Evolutionary conservation across 1,140 invertebrate species (phyloP).

Genomic region (Atopsyche davidsoni): DNA sequence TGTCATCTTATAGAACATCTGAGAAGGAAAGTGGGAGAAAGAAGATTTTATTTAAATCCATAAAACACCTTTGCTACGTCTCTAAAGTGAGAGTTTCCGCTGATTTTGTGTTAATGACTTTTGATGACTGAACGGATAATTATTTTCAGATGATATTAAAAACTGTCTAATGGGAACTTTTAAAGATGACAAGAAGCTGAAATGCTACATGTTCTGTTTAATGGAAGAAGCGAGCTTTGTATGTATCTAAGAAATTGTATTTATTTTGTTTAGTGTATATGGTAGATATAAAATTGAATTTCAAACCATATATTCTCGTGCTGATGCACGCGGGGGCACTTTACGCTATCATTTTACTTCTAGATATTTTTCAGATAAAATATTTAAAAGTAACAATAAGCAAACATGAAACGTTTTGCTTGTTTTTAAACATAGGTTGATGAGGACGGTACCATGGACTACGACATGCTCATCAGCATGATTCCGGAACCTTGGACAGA

Average conservation of each 20-base stretch:
- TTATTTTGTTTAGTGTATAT: too few relatives aligned
- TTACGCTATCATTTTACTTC: too few relatives aligned
- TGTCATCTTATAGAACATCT: slow-evolving; percentile 27
- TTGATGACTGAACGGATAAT: slow-evolving; percentile 36
- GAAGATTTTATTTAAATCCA: too few relatives aligned
- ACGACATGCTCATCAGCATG: slow-evolving; percentile 45
- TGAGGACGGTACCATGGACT: slow-evolving; percentile 41
- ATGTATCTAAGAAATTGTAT: slow-evolving; percentile 31
- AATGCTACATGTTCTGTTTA: slow-evolving; percentile 50
- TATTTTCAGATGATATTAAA: slow-evolving; percentile 45
- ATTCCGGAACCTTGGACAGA: slow-evolving; percentile 44
- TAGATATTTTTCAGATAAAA: too few relatives aligned
- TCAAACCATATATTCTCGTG: too few relatives aligned
- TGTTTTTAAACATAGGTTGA: slow-evolving; percentile 34
- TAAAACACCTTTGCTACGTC: too few relatives aligned
- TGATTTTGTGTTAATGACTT: slow-evolving; percentile 37
- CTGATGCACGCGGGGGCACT: too few relatives aligned
- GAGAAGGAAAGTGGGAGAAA: too few relatives aligned
- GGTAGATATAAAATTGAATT: too few relatives aligned
- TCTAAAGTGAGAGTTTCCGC: too few relatives aligned
- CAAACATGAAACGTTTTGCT: neutral
- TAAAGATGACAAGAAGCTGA: slow-evolving; percentile 46
- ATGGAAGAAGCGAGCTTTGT: slow-evolving; percentile 47
- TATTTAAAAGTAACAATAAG: too few relatives aligned
- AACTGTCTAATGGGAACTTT: slow-evolving; percentile 50